Evolutionary conservation across 1,140 invertebrate genomes (phyloP), one percentile per base, ranked within the genome.

Genomic region (Bilobella aurantiaca): DNA sequence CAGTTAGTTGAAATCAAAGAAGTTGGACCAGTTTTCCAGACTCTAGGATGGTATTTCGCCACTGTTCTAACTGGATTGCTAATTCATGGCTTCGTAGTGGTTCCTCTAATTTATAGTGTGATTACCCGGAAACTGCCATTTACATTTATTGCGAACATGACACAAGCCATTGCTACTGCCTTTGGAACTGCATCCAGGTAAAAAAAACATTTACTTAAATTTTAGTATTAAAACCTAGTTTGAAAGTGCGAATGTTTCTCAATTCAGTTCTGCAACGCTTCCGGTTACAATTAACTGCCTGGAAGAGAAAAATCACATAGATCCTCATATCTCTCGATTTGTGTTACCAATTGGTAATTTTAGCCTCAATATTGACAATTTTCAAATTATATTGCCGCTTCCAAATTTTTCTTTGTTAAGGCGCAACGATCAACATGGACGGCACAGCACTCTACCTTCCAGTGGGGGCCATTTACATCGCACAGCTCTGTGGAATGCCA

Each of bases 391-490:
- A 3, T 30, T 28, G 12, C 16, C 5, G 27, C 63, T 47, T 12
- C 27, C 5, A 18, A 63, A 8, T 5, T 8, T 25, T 29, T 8
- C 28, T 30, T 32, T 30, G 59, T 28, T 42, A 28, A 21, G 32
- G 27, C 32, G 28, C 49, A 27, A 82, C 56, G 2, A 31, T 65
- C n/a, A 65, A 65, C 68, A 82, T 82, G 82, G 81, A 83, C 64
- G 82, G 82, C 14, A 82, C 81, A 37, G 82, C 82, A 2, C 68
- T 83, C 3, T 83, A 83, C 65, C 79, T 82, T 70, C 79, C 80
- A 18, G 82, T 86, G 1, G 86, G 84, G 0, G 82, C 84, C 25
- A 82, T 87, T 59, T 88, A 86, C 74, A 86, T 88, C 68, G 84
- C 86, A 29, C 86, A 87, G 77, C 78, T 87, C 71, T 82, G 85